Evolutionary conservation across 2,888 invertebrate species (phyloP).

Genomic region (Drosophila mulleri): DNA sequence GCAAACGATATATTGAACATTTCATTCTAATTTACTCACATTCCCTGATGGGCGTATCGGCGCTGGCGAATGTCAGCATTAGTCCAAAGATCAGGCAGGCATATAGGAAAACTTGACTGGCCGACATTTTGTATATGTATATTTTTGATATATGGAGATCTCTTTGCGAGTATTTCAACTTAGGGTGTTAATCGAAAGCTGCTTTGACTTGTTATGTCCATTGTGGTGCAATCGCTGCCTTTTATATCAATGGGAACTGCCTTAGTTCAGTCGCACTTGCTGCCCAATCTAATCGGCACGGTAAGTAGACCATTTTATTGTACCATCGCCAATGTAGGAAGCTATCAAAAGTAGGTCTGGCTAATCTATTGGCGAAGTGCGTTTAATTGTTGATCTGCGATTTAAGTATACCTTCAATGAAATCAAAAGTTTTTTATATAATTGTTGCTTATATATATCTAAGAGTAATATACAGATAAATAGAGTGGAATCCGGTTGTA

Average conservation of each 20-base stretch:
- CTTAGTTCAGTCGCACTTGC: conserved; percentile 49
- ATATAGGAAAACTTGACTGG: conserved; percentile 8
- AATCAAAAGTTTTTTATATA: neutral
- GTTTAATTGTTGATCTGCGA: conserved; percentile 13
- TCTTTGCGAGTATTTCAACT: conserved; percentile 8
- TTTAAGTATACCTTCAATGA: neutral
- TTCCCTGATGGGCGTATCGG: conserved; percentile 57
- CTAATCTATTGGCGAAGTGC: conserved; percentile 26
- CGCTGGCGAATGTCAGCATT: conserved; percentile 22
- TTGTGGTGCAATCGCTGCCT: conserved; percentile 13
- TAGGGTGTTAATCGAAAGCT: neutral
- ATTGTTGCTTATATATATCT: no score
- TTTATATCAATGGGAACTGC: conserved; percentile 47
- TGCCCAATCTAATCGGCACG: conserved; percentile 52
- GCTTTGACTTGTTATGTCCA: conserved; percentile 25
- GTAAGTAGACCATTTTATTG: conserved; percentile 12
- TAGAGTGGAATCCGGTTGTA: no score
- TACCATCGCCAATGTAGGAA: neutral
- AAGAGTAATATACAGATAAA: no score
- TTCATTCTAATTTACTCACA: conserved; percentile 50
- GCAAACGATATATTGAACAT: rapidly evolving
- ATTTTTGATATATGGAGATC: neutral
- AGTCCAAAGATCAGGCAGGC: conserved; percentile 42
- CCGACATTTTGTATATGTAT: conserved; percentile 27
- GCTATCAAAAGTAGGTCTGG: conserved; percentile 4